Conservation (phyloP, 2,113 vertebrate species). For the Spea bombifrons region DNA sequence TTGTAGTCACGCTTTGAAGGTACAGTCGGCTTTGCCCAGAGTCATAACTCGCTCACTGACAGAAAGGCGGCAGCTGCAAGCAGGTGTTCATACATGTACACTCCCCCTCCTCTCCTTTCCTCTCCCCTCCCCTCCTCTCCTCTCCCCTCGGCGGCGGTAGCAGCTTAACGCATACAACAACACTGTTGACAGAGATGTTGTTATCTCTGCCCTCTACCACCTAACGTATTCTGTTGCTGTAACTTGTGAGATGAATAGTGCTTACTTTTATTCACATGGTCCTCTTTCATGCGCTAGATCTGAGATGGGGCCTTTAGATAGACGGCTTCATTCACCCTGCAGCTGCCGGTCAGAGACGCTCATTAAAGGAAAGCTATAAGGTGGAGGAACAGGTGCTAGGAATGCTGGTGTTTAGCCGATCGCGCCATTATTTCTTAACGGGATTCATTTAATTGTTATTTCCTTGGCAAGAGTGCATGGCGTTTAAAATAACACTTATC, state of each 20-base stretch:
- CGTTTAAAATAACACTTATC: constrained; percentile 32
- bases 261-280: constrained; percentile 17
- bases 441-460: constrained; percentile 24
- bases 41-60: constrained; percentile 6
- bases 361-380: constrained; percentile 32
- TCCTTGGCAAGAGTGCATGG: constrained; percentile 31
- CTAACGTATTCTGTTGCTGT: constrained; percentile 10
- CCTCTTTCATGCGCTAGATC: constrained; percentile 37
- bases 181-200: constrained; percentile 33
- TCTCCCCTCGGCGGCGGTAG: background rate
- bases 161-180: constrained; percentile 24
- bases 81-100: constrained; percentile 34
- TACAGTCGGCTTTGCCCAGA: constrained; percentile 33
- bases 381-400: constrained; percentile 26
- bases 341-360: constrained; percentile 27
- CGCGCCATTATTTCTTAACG: constrained; percentile 17
- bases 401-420: background rate
- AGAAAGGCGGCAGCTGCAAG: constrained; percentile 34
- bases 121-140: background rate
- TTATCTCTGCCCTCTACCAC: constrained; percentile 18
- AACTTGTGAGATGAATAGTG: constrained; percentile 33
- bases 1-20: constrained; percentile 20
- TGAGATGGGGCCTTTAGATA: constrained; percentile 28
- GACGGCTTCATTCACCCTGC: constrained; percentile 22
- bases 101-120: background rate